Base-by-base conservation (phyloP, 2,113 vertebrate genomes). In the Nycticorax nycticorax region DNA sequence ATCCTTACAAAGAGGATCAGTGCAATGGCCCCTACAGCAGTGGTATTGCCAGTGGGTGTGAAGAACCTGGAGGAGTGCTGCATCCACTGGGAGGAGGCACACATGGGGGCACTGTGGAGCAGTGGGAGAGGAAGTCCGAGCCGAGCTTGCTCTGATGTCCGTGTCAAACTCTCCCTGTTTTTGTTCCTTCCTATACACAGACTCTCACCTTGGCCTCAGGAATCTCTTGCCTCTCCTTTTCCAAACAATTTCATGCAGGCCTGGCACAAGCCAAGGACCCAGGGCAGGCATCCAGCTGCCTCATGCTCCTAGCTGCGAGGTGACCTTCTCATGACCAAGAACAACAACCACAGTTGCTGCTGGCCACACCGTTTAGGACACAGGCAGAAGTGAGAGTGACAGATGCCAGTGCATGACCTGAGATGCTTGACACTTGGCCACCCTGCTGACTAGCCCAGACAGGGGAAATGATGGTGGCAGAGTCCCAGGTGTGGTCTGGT, bases 71-170 rank as follows among this genome's bases (percentile, higher is more conserved):
- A 83, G 37, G 18, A 56, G n/a, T 39, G 30, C 59, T 32, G 28
- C 1, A 1, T 78, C 53, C 9, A 20, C 43, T 1, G 0, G 27
- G 22, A 72, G 27, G 14, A 72, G 47, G 8, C 41, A 16, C 27
- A 28, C 0, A 1, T 8, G 32, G 15, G 6, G 32, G 24, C 53
- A 73, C 41, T 39, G 35, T 72, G 45, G 21, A 63, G 41, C 4
- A 1, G 14, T 19, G 17, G 22, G 53, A 77, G 20, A 63, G 12
- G 32, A 87, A 82, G 32, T 32, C 23, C n/a, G 66, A 88, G 60
- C 56, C 0, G 1, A 75, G 33, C 24, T 64, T 75, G 35, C n/a
- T 20, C 45, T 1, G 1, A 48, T 5, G 5, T 18, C 50, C 22
- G 7, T 11, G 14, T 53, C 71, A 72, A 59, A 23, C 37, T 57